phyloP scores from a whole-genome alignment of 2,113 vertebrate species.

The Lasiurus cinereus region DNA sequence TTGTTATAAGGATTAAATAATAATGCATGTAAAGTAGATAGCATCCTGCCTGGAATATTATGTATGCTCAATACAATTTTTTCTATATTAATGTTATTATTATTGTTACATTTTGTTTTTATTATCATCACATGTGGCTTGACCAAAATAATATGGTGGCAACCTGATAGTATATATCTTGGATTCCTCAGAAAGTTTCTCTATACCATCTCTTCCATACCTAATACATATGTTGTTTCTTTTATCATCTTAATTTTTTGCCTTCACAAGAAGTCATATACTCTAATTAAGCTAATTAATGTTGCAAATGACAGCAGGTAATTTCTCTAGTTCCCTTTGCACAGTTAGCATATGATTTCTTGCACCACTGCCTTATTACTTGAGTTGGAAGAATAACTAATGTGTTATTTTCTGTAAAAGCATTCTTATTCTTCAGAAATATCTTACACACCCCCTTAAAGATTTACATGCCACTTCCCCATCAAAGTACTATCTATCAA shows the following conservation, averaged over 20 bases:
- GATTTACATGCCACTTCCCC: not conserved
- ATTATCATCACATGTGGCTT: not conserved
- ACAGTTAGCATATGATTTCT: not conserved
- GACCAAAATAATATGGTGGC: not conserved
- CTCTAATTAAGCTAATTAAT: not conserved
- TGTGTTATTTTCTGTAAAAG: not conserved
- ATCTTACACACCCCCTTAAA: not conserved
- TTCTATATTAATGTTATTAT: not conserved
- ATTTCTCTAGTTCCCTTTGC: not conserved
- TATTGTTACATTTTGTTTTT: not conserved
- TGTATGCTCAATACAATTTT: not conserved
- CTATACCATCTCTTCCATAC: not conserved
- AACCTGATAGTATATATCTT: not conserved
- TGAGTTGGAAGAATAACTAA: not conserved
- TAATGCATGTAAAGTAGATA: not conserved
- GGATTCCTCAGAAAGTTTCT: not conserved
- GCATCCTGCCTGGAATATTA: not conserved
- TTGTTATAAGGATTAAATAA: not conserved
- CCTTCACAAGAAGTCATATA: not conserved
- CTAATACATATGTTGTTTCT: not conserved
- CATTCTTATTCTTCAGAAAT: not conserved
- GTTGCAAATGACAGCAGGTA: not conserved
- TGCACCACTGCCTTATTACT: not conserved
- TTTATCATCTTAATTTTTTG: conserved; percentile 16
- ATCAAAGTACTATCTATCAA: not conserved